Evolutionary conservation across 2,888 invertebrate genomes (phyloP).

Genomic region (Amiota mariae): DNA sequence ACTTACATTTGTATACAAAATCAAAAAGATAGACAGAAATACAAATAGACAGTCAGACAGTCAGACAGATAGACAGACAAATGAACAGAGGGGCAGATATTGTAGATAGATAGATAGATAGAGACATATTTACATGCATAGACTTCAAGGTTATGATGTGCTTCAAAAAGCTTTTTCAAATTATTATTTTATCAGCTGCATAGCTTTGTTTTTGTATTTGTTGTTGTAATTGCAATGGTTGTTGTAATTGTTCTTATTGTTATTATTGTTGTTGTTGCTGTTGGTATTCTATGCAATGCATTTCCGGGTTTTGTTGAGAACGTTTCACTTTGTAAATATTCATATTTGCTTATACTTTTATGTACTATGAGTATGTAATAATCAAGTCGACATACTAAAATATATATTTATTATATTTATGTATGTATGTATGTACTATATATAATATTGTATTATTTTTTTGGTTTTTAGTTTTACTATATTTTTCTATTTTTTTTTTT

Average conservation of each 20-base stretch:
- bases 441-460: neutral
- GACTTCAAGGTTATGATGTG: constrained; percentile 30
- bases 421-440: neutral
- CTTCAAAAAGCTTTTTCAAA: constrained; percentile 34
- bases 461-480: neutral
- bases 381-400: no score
- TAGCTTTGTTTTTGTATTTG: constrained; percentile 7
- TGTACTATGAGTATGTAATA: no score
- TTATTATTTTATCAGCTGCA: constrained; percentile 54
- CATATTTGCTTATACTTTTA: no score
- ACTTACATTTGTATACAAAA: constrained; percentile 19
- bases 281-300: constrained; percentile 8
- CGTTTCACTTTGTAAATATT: neutral
- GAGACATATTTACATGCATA: constrained; percentile 16
- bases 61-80: neutral
- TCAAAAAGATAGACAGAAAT: constrained; percentile 33
- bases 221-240: neutral
- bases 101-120: neutral
- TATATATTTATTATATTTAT: neutral
- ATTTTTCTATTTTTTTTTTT: no score
- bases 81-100: neutral
- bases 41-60: neutral
- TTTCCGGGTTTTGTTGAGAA: constrained; percentile 22
- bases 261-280: neutral
- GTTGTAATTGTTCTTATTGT: neutral